These are phyloP conservation scores for Steinernema khuongi DNA, from an alignment of 1,140 invertebrate species.

Conservation along the genomic window DNA sequence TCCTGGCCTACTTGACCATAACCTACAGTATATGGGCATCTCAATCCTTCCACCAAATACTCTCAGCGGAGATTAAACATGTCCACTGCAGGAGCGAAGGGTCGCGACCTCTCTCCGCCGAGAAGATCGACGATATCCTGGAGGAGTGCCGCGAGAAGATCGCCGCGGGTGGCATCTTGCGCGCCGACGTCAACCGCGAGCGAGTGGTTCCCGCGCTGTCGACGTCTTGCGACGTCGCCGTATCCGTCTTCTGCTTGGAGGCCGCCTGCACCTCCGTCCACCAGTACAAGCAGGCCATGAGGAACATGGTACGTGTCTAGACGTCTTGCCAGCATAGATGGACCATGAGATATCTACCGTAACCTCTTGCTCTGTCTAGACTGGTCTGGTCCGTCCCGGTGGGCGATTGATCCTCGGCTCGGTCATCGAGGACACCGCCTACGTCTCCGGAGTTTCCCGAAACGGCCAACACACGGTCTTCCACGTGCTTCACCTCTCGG, in stretches of 20 bases:
- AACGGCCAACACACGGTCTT: background rate
- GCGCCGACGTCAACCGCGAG: constrained; percentile 41
- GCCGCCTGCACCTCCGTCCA: constrained; percentile 43
- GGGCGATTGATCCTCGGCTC: constrained; percentile 46
- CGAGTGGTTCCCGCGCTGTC: constrained; percentile 24
- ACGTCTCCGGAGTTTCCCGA: constrained; percentile 15
- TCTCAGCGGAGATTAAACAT: background rate
- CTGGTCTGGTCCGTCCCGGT: constrained; percentile 41
- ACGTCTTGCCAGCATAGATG: background rate
- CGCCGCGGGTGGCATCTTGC: constrained; percentile 39
- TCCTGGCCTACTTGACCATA: constrained; percentile 22
- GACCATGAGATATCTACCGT: constrained; percentile 4
- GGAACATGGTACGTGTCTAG: constrained; percentile 44
- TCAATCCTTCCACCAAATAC: background rate
- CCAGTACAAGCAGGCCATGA: constrained; percentile 42
- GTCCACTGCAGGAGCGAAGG: constrained; percentile 27
- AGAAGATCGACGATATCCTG: background rate
- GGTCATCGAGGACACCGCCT: constrained; percentile 44
- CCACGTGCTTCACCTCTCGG: background rate
- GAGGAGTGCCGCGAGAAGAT: background rate
- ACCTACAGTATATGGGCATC: constrained; percentile 11
- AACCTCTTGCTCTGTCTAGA: constrained; percentile 28
- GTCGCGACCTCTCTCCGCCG: constrained; percentile 3
- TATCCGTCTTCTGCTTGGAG: constrained; percentile 51
- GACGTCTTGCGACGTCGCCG: constrained; percentile 37